These are phyloP conservation scores for Phortica okadai DNA, from an alignment of 2,888 invertebrate species.

Conservation along the genomic window DNA sequence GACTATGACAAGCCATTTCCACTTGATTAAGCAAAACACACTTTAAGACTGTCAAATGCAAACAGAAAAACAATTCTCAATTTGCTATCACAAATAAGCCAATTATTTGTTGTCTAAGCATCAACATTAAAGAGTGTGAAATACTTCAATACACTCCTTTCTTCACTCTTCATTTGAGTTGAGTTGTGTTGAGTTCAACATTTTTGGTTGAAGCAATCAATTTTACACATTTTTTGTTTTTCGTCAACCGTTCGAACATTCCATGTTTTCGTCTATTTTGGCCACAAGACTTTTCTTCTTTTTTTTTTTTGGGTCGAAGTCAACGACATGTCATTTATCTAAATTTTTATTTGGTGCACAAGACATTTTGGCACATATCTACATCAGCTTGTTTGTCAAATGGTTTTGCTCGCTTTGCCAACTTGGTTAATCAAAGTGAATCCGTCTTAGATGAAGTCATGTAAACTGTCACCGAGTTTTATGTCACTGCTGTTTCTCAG, in stretches of 20 bases:
- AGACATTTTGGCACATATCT: neutral
- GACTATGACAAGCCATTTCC: too few species aligned
- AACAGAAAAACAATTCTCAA: too few species aligned
- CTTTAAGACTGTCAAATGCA: too few species aligned
- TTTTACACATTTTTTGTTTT: neutral
- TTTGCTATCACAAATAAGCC: too few species aligned
- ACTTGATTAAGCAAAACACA: too few species aligned
- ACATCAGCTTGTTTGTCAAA: neutral
- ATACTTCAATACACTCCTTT: neutral
- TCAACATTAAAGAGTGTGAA: neutral
- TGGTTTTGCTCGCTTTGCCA: neutral
- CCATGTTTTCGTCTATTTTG: neutral
- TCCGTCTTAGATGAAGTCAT: too few species aligned
- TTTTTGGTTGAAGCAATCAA: neutral
- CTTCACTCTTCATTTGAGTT: neutral
- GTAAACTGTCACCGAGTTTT: too few species aligned
- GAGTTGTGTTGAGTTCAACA: neutral
- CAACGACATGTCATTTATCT: constrained; percentile 33
- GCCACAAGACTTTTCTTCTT: neutral
- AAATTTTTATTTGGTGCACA: constrained; percentile 12
- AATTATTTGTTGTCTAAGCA: too few species aligned
- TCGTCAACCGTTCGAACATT: neutral
- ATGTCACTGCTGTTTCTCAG: too few species aligned
- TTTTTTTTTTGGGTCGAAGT: neutral
- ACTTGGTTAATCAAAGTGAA: too few species aligned